Evolutionary conservation across 2,797 vertebrate species (phyloP).

Genomic region (Muscicapa striata): DNA sequence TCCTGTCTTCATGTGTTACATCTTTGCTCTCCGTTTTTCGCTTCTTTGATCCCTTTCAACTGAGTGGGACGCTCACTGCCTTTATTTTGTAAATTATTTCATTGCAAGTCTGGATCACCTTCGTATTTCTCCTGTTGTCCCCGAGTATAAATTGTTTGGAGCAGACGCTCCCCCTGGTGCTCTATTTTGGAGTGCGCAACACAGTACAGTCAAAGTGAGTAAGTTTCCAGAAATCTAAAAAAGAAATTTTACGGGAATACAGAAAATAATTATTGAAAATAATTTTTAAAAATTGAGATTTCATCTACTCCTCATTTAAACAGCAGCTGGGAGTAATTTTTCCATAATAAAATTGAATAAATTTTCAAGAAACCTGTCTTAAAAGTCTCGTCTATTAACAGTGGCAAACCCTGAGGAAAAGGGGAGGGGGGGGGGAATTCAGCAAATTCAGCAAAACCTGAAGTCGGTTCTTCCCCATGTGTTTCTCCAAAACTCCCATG

Average conservation of each 20-base stretch:
- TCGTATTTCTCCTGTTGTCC: accelerated
- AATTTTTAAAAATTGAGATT: background rate
- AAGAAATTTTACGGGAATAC: background rate
- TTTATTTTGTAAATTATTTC: background rate
- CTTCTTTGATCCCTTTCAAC: background rate
- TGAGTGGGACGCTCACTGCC: background rate
- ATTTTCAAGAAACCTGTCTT: background rate
- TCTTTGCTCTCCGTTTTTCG: background rate
- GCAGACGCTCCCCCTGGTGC: slow-evolving; percentile 51
- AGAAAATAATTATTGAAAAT: background rate
- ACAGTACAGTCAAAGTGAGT: background rate
- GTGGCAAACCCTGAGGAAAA: background rate
- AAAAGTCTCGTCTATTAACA: background rate
- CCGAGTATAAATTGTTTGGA: background rate
- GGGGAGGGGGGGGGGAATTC: too few species aligned
- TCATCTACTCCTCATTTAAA: background rate
- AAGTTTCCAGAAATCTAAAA: background rate
- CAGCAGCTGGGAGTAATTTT: background rate
- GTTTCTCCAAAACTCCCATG: background rate
- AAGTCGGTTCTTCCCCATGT: background rate
- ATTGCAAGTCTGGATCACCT: background rate
- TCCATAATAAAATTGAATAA: background rate
- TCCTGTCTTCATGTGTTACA: background rate
- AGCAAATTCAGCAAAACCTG: background rate
- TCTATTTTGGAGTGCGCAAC: background rate